Conservation (phyloP, 2,797 vertebrate genomes). For the Pangasius sanitwongsei region DNA sequence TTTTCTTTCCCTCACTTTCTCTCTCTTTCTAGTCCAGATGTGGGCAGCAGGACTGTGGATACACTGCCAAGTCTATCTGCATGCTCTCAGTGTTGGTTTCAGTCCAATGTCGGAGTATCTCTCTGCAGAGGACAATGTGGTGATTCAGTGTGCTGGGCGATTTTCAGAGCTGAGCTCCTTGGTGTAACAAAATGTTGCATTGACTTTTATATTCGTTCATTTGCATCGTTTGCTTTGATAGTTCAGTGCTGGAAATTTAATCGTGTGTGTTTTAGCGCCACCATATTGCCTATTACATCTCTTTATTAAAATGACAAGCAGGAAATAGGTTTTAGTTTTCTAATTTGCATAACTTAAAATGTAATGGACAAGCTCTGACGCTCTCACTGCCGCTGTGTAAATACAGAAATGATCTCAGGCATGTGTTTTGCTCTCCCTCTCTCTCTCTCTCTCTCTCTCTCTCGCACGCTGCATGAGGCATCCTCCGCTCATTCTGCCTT, state of each 20-base stretch:
- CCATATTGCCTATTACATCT: background rate
- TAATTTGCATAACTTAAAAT: background rate
- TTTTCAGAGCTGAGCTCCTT: conserved; percentile 16
- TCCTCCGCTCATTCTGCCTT: conserved; percentile 49
- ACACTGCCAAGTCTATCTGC: conserved; percentile 42
- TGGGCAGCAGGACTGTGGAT: conserved; percentile 44
- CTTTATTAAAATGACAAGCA: conserved; percentile 11
- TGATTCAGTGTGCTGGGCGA: conserved; percentile 22
- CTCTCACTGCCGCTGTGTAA: conserved; percentile 13
- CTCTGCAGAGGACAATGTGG: conserved; percentile 45
- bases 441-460: conserved; percentile 14
- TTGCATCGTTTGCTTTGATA: background rate
- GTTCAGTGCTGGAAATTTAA: background rate
- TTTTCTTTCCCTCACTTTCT: background rate
- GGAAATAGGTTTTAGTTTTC: background rate
- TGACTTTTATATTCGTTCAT: background rate
- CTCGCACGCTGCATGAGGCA: conserved; percentile 30
- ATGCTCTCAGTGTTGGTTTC: conserved; percentile 45
- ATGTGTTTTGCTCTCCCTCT: conserved; percentile 1
- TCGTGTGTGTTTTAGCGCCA: background rate
- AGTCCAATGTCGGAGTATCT: conserved; percentile 33
- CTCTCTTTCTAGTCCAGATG: conserved; percentile 42
- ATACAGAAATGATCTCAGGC: conserved; percentile 4
- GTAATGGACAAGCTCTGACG: background rate
- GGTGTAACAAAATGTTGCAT: conserved; percentile 1